phyloP scores from a whole-genome alignment of 2,797 vertebrate genomes.

The Notoglanidium macrostoma region DNA sequence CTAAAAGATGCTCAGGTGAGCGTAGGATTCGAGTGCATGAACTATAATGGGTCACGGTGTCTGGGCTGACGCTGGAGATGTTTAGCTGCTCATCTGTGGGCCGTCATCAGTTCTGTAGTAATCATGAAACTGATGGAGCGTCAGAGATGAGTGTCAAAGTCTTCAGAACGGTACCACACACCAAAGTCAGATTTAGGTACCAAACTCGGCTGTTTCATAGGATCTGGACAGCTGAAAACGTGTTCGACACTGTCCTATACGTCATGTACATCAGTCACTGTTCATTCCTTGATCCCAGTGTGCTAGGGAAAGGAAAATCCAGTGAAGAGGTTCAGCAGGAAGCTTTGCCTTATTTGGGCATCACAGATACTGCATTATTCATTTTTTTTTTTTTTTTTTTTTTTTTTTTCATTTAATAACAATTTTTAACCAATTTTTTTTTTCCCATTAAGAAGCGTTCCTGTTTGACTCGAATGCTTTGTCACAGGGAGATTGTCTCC shows the following conservation, averaged over 20 bases:
- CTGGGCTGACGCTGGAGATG: neutral
- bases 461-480: neutral
- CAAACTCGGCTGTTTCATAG: neutral
- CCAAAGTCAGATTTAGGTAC: neutral
- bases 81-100: neutral
- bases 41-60: neutral
- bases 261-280: neutral
- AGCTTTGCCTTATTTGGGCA: neutral
- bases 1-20: neutral
- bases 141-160: neutral
- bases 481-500: neutral
- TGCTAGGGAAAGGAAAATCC: neutral
- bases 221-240: neutral
- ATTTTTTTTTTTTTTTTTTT: neutral
- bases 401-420: too few species aligned
- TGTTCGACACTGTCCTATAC: neutral
- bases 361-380: neutral
- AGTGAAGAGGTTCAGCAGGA: neutral
- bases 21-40: neutral
- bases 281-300: neutral
- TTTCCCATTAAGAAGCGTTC: neutral
- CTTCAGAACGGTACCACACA: neutral
- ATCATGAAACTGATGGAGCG: neutral
- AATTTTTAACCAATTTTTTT: too few species aligned
- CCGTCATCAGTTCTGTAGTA: neutral